Evolutionary conservation across 1,140 invertebrate species (phyloP).

Genomic region (Philaenus spumarius): DNA sequence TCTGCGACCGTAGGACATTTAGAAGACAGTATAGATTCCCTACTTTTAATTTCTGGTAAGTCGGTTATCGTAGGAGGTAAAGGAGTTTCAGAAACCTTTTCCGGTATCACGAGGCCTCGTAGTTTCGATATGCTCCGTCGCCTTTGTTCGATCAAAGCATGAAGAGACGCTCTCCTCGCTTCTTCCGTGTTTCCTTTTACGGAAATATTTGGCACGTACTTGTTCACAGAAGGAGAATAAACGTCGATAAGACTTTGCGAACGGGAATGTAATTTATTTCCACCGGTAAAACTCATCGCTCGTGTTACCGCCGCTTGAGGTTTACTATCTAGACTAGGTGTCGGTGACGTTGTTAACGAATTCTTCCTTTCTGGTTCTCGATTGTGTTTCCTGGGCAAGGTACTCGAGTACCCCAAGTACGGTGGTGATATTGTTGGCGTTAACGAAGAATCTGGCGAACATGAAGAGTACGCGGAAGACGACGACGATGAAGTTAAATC

Average conservation of each 20-base stretch:
- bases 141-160: conserved; percentile 67
- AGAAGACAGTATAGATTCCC: conserved; percentile 33
- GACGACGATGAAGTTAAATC: conserved; percentile 34
- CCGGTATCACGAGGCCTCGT: conserved; percentile 77
- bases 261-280: conserved; percentile 27
- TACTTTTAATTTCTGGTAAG: conserved; percentile 74
- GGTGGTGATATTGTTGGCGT: conserved; percentile 32
- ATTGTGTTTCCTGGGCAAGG: conserved; percentile 26
- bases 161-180: conserved; percentile 47
- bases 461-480: conserved; percentile 29
- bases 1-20: conserved; percentile 13
- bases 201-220: conserved; percentile 8
- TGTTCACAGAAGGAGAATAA: conserved; percentile 17
- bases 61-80: conserved; percentile 50
- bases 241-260: conserved; percentile 35
- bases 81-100: conserved; percentile 48
- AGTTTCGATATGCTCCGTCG: conserved; percentile 74
- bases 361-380: background rate
- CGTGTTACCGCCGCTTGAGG: conserved; percentile 14
- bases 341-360: conserved; percentile 3
- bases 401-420: conserved; percentile 23
- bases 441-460: conserved; percentile 35
- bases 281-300: conserved; percentile 24
- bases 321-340: background rate
- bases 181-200: conserved; percentile 17